Conservation (phyloP, 2,888 invertebrate species). For the Ichneumon xanthorius region DNA sequence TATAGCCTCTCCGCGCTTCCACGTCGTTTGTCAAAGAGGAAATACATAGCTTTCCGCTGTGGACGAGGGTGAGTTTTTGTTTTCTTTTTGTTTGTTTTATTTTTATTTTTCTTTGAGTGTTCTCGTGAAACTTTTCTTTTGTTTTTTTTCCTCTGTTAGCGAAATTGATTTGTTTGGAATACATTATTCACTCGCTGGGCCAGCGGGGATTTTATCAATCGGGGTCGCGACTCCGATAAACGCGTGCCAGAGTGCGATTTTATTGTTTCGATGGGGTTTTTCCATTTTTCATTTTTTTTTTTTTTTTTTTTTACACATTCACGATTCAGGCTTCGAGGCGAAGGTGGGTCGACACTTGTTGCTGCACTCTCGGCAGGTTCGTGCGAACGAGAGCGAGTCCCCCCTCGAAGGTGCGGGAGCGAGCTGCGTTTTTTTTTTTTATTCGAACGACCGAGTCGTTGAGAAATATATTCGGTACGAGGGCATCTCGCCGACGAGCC, state of each 20-base stretch:
- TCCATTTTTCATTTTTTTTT: too few species aligned
- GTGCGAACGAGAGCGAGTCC: constrained; percentile 29
- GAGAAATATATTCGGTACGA: constrained; percentile 47
- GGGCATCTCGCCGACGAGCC: constrained; percentile 35
- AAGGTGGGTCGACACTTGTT: constrained; percentile 64
- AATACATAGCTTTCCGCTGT: constrained; percentile 35
- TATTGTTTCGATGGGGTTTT: not conserved
- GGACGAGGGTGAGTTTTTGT: too few species aligned
- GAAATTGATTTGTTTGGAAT: constrained; percentile 8
- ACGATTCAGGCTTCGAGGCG: constrained; percentile 22
- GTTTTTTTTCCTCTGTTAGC: not conserved
- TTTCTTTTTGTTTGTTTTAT: constrained; percentile 15
- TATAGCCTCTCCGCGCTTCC: not conserved
- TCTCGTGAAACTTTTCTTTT: not conserved
- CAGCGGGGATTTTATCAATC: not conserved
- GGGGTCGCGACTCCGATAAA: not conserved
- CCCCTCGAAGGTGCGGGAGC: constrained; percentile 38
- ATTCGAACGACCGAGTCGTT: constrained; percentile 18
- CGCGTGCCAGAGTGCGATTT: not conserved
- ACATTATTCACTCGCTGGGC: not conserved
- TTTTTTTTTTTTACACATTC: not conserved
- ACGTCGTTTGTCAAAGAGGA: constrained; percentile 55
- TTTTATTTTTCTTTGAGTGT: constrained; percentile 14
- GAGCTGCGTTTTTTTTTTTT: constrained; percentile 66
- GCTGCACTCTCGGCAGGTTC: constrained; percentile 46